phyloP scores from a whole-genome alignment of 2,888 invertebrate species.

The Schizotus pectinicornis region DNA sequence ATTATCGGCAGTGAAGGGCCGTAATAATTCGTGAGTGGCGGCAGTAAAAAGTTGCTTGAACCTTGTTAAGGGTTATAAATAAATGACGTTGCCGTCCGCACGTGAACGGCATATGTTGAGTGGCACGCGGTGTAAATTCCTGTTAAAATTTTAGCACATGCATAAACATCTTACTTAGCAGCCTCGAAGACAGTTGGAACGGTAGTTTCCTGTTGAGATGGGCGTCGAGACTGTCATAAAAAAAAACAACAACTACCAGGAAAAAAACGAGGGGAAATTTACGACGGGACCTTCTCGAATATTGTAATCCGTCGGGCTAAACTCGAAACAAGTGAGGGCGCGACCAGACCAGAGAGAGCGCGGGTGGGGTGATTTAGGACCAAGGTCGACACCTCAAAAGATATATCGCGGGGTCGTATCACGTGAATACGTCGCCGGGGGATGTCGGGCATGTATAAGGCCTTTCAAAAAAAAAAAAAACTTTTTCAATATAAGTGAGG shows the following conservation, averaged over 20 bases:
- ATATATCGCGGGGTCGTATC: constrained; percentile 4
- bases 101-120: constrained; percentile 12
- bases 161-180: constrained; percentile 45
- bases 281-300: no score
- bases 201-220: constrained; percentile 46
- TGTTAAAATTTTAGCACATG: constrained; percentile 43
- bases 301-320: no score
- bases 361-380: constrained; percentile 20
- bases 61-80: constrained; percentile 12
- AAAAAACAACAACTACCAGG: not conserved
- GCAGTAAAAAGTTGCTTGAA: constrained; percentile 1
- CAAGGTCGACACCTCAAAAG: constrained; percentile 12
- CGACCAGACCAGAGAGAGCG: no score
- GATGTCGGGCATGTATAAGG: no score
- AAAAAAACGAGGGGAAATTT: no score
- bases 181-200: constrained; percentile 43
- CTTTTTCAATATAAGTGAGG: constrained; percentile 25
- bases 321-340: no score
- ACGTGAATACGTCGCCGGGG: no score
- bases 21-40: no score
- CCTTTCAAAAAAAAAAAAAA: not conserved
- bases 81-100: constrained; percentile 2
- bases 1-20: no score
- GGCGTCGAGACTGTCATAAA: constrained; percentile 34
- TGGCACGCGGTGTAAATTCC: constrained; percentile 34